Base-by-base conservation (phyloP, 2,113 vertebrate genomes). In the Gila orcuttii region DNA sequence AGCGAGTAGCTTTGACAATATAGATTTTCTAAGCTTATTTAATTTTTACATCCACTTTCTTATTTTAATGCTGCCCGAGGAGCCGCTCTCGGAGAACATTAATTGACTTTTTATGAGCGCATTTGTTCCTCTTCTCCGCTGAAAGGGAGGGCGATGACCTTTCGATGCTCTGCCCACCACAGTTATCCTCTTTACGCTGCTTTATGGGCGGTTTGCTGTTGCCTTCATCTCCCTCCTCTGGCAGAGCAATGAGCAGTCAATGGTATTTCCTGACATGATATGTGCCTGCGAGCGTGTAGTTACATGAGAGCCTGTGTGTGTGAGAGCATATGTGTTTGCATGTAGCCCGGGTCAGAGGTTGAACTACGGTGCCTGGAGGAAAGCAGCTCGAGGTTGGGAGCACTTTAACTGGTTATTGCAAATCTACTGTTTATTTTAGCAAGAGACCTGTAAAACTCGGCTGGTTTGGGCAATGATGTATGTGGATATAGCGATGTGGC, bases 341-440 rank as follows among this genome's bases (percentile, higher is more conserved):
- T 69, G 84, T 88, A 42, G 28, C 3, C 33, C 4, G 50, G 82
- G 64, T 84, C 59, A 79, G 39, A 87, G 64, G 86, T 73, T 25
- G 36, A 71, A 64, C 47, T 36, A 19, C 28, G 50, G 50, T 76
- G 62, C 47, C 59, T 77, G 78, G 57, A 50, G 85, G 55, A 82
- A 82, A 36, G 71, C 33, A 64, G 33, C n/a, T 68, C 31, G 31
- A 62, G 60, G 17, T 52, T 77, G 75, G 79, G 33, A 83, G 64
- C 81, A 83, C 75, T 78, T 79, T 57, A 76, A 68, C 81, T 45
- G 82, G 60, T 64, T 79, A 62, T 84, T 69, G 74, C 86, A 73
- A 79, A 33, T 76, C 17, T 28, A 7, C 73, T 83, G 86, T 87
- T 87, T 83, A 78, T 78, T 87, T 87, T 82, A 78, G 79, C 28